Evolutionary conservation across 2,113 vertebrate genomes (phyloP).

Genomic region (Malaclemys terrapin): DNA sequence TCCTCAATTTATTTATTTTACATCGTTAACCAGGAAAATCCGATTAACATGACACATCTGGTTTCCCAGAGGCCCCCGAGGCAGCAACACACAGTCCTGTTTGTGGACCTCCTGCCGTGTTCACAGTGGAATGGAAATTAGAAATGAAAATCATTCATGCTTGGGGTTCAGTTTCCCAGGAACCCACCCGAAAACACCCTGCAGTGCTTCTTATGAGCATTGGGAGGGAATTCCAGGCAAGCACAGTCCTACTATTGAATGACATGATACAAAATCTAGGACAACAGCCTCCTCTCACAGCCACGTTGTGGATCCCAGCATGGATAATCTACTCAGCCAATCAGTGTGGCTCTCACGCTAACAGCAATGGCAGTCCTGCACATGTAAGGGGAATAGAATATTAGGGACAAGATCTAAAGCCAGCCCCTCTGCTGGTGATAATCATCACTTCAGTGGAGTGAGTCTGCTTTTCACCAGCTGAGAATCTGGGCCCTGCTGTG

Average conservation of each 20-base stretch:
- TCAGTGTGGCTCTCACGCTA: neutral
- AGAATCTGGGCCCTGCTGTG: neutral
- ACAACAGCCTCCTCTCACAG: no score
- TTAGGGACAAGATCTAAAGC: neutral
- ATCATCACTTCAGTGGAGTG: neutral
- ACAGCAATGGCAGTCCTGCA: neutral
- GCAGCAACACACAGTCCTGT: neutral
- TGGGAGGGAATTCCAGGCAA: neutral
- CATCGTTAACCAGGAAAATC: neutral
- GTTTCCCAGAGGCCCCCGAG: neutral
- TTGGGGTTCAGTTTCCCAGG: neutral
- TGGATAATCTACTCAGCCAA: neutral
- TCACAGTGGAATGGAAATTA: neutral
- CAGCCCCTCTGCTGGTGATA: neutral
- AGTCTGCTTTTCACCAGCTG: neutral
- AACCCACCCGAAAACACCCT: neutral
- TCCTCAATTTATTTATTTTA: neutral
- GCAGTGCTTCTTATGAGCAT: neutral
- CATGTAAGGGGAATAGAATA: neutral
- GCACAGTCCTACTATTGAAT: neutral
- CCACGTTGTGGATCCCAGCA: neutral
- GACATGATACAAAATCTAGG: neutral
- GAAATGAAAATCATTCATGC: neutral
- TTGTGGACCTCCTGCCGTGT: neutral
- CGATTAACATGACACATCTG: neutral